A percentile compares a stretch with the other conserved stretches of the same genome.
Evolutionary conservation across 1,140 invertebrate species (phyloP).

Genomic region (Gryllus bimaculatus): DNA sequence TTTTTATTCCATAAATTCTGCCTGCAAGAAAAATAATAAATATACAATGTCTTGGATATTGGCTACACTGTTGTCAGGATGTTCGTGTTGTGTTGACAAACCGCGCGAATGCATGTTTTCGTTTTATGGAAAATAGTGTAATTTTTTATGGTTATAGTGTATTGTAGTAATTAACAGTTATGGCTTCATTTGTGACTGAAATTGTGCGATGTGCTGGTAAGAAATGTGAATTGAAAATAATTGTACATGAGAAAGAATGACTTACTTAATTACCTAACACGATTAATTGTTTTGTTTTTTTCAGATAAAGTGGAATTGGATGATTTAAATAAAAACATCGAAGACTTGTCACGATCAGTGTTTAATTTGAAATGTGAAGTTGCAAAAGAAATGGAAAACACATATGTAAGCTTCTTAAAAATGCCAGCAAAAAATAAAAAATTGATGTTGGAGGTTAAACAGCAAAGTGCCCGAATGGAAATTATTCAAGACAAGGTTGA

Average conservation of each 20-base stretch:
- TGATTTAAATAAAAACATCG: background rate
- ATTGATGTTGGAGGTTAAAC: background rate
- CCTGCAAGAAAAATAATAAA: no score
- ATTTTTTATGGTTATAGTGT: no score
- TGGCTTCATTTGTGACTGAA: background rate
- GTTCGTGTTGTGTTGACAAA: no score
- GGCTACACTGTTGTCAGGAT: no score
- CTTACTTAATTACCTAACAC: background rate
- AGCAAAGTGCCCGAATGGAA: background rate
- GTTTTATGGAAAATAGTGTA: no score
- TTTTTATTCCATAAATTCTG: no score
- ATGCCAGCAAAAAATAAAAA: background rate
- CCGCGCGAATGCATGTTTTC: no score
- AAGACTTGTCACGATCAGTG: background rate
- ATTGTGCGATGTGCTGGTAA: background rate
- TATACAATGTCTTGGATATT: no score
- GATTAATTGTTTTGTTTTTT: background rate
- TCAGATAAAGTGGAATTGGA: background rate
- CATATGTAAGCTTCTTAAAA: background rate
- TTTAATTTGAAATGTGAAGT: background rate
- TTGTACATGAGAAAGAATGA: background rate
- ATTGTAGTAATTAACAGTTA: background rate
- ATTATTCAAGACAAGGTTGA: background rate
- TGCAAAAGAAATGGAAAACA: background rate
- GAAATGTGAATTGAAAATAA: background rate